phyloP scores from a whole-genome alignment of 2,888 invertebrate species.

The Lathronympha strigana region DNA sequence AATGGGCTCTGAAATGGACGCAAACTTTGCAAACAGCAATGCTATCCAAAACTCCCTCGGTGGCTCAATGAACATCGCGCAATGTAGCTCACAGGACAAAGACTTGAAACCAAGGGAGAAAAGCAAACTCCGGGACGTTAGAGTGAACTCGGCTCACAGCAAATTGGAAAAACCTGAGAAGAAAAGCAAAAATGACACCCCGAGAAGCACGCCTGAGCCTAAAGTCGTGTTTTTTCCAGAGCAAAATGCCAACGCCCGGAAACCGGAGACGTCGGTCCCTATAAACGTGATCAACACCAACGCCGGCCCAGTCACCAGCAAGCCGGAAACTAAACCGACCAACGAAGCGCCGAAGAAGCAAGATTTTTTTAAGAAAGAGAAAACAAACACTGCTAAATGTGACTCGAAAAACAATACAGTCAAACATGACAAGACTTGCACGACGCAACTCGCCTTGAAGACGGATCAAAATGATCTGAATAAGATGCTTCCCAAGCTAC shows the following conservation, averaged over 20 bases:
- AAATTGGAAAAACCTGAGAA: slow-evolving; percentile 77
- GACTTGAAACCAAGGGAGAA: slow-evolving; percentile 74
- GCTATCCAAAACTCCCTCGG: slow-evolving; percentile 64
- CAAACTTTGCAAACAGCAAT: slow-evolving; percentile 61
- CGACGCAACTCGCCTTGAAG: slow-evolving; percentile 68
- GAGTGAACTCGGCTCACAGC: slow-evolving; percentile 79
- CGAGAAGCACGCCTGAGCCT: slow-evolving; percentile 74
- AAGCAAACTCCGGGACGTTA: slow-evolving; percentile 76
- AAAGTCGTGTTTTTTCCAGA: slow-evolving; percentile 78
- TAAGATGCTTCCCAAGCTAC: slow-evolving; percentile 81
- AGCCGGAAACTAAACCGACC: slow-evolving; percentile 67
- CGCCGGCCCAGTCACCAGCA: slow-evolving; percentile 61
- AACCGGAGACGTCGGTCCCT: slow-evolving; percentile 77
- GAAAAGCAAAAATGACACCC: slow-evolving; percentile 70
- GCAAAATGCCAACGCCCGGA: slow-evolving; percentile 65
- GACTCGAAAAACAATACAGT: slow-evolving; percentile 68
- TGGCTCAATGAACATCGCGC: slow-evolving; percentile 68
- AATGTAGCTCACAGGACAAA: slow-evolving; percentile 65
- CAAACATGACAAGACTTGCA: slow-evolving; percentile 77
- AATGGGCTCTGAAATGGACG: slow-evolving; percentile 72
- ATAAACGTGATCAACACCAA: slow-evolving; percentile 77
- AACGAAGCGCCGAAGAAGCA: slow-evolving; percentile 77
- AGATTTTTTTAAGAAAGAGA: slow-evolving; percentile 82
- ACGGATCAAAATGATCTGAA: slow-evolving; percentile 80
- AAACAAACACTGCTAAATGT: slow-evolving; percentile 68